Evolutionary conservation across 2,797 vertebrate genomes (phyloP), one percentile per base, ranked within the genome.

Genomic region (Australoheros facetus): DNA sequence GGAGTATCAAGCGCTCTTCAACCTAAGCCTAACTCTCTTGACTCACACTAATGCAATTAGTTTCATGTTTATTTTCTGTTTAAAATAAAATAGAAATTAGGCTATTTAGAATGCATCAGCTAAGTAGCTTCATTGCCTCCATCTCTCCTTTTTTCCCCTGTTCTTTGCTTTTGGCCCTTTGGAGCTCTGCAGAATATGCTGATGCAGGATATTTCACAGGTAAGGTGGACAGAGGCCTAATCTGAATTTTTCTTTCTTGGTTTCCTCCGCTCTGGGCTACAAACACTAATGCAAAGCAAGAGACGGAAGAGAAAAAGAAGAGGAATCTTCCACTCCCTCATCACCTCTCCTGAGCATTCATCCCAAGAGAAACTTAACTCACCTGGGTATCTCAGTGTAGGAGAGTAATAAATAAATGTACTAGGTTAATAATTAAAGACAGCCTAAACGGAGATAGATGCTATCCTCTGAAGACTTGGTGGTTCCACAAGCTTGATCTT

Each of bases 381-480:
- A 95, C 94, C 92, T 93, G 92, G 94, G 93, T 93, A 87, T 93
- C 82, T 91, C 80, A 42, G 56, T 80, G 86, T 81, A 64, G 82
- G 84, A 90, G 75, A 84, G 89, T 77, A 87, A 94, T 94, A 95
- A 94, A 95, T 93, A 94, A 89, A 94, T 90, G 87, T 80, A 90
- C 88, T 39, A 73, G 82, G 88, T 95, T 95, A 92, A 95, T 95
- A 92, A 95, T 94, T 95, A 90, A 96, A 95, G 88, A 92, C 91
- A 91, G 92, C 93, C 92, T 93, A 93, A 95, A 94, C 62, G 91
- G 92, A 91, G 89, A 92, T 85, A 91, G 88, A 93, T 88, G 30
- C 73, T 79, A 90, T 93, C 88, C 91, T 94, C 93, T 80, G 84
- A 86, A 90, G 93, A 77, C 85, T 79, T 23, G 48, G 56, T 69